A percentile compares a stretch with the other conserved stretches of the same genome.
Evolutionary conservation across 2,888 invertebrate species (phyloP).

Genomic region (Pseudococcus viburni): DNA sequence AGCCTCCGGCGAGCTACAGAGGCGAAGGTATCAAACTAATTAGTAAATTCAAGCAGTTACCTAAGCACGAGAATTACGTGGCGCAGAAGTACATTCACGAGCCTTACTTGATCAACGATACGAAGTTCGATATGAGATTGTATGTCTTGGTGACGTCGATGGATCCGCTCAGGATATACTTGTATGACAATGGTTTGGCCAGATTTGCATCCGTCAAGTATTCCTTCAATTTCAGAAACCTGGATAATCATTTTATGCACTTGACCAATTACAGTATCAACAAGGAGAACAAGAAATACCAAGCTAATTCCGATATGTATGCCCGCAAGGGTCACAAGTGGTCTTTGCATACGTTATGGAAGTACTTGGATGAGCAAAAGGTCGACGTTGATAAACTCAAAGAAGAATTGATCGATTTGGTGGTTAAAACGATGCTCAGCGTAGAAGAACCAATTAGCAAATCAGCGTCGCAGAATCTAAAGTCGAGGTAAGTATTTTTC

Average conservation of each 20-base stretch:
- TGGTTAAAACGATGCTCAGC: constrained; percentile 93
- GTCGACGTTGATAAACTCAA: constrained; percentile 86
- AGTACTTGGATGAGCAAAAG: constrained; percentile 80
- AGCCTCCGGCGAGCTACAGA: constrained; percentile 98
- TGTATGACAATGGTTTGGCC: constrained; percentile 95
- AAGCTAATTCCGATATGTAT: constrained; percentile 90
- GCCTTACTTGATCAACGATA: constrained; percentile 90
- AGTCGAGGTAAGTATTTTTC: constrained; percentile 73
- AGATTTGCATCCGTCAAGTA: constrained; percentile 85
- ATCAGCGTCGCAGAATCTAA: constrained; percentile 81
- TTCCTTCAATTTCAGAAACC: constrained; percentile 75
- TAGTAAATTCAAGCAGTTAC: constrained; percentile 93
- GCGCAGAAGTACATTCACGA: constrained; percentile 88
- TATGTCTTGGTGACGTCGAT: constrained; percentile 96
- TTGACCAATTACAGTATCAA: constrained; percentile 94
- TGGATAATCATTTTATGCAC: constrained; percentile 91
- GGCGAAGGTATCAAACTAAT: constrained; percentile 97
- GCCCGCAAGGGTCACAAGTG: constrained; percentile 96
- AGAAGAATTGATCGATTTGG: constrained; percentile 88
- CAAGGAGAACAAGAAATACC: constrained; percentile 87
- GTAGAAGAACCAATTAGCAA: constrained; percentile 85
- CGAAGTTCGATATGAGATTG: constrained; percentile 96
- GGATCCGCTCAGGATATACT: constrained; percentile 91
- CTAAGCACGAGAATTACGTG: constrained; percentile 89
- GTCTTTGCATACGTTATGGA: constrained; percentile 85